Evolutionary conservation across 2,888 invertebrate genomes (phyloP), one percentile per base, ranked within the genome.

Genomic region (Cephus nigrinus): DNA sequence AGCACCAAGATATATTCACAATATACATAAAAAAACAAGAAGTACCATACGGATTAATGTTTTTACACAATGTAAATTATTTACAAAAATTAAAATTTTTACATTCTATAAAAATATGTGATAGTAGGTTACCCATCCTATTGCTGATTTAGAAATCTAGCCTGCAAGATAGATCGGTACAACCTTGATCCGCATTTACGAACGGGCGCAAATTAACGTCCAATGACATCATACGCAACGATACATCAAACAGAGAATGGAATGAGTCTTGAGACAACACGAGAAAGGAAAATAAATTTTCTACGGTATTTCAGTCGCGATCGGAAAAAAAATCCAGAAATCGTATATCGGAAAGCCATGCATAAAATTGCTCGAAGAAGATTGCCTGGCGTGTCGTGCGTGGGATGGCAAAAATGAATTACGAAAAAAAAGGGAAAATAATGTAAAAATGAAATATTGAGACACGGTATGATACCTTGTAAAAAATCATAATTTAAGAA

Each of bases 101-200:
- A 55, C 5, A 23, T 9, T 23, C 23, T 23, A 55, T 23, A 23
- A 15, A 55, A 55, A 55, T 55, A 55, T 2, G 9, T 23, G 23
- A 23, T 9, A 55, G 23, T 23, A 55, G 23, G 55, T 55, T 55
- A 23, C 55, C 23, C 55, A 23, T 55, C 23, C 55, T 23, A 2
- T 1, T 23, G 1, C 23, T 23, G 23, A 9, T 55, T 55, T 55
- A 55, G 55, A 55, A 55, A 55, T 55, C 55, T 23, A 55, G 0
- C 55, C 55, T 55, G 55, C 9, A 55, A 55, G 55, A 23, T 55
- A 55, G 23, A 55, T 55, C 23, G 55, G 9, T 23, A 69, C n/a
- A 78, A 75, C 78, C 78, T 78, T 78, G 78, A 78, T 78, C 75
- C 68, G 75, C 68, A 78, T 78, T 78, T 75, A 68, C 78, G 75